Conservation (phyloP, 35 echinoderm and acorn worm species). For the Heliocidaris erythrogramma region DNA sequence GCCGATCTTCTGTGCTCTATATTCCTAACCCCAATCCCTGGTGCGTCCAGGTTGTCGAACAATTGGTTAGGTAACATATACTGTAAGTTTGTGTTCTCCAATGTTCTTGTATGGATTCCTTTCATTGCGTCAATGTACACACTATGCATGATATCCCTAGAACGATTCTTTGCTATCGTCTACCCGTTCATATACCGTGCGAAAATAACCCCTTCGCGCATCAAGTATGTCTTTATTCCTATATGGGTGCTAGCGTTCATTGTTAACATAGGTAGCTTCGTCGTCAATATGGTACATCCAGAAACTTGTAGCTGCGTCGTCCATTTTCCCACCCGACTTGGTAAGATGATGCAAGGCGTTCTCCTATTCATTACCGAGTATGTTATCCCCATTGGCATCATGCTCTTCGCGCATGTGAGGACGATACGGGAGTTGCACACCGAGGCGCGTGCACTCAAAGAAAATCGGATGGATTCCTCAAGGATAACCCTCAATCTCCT, state of each 20-base stretch:
- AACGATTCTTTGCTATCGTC: slow-evolving; percentile 43
- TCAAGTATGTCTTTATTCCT: slow-evolving; percentile 38
- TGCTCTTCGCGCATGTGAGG: slow-evolving; percentile 62
- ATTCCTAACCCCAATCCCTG: slow-evolving; percentile 23
- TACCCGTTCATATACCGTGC: slow-evolving; percentile 38
- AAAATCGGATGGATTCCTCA: neutral
- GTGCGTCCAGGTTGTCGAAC: slow-evolving; percentile 26
- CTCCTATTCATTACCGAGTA: slow-evolving; percentile 67
- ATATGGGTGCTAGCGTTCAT: slow-evolving; percentile 23
- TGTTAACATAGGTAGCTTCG: slow-evolving; percentile 35
- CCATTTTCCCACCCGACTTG: neutral
- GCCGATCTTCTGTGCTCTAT: slow-evolving; percentile 40
- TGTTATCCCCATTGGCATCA: slow-evolving; percentile 82
- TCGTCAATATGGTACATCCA: slow-evolving; percentile 34
- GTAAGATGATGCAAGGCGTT: slow-evolving; percentile 52
- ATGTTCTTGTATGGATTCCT: slow-evolving; percentile 38
- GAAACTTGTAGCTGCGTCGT: neutral
- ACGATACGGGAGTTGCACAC: slow-evolving; percentile 58
- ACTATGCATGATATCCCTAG: slow-evolving; percentile 33
- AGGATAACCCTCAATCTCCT: slow-evolving; percentile 54
- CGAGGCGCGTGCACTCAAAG: slow-evolving; percentile 38
- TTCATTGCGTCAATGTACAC: slow-evolving; percentile 46
- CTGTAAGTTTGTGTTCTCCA: slow-evolving; percentile 44
- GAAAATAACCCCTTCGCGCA: slow-evolving; percentile 30
- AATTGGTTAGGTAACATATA: slow-evolving; percentile 39